These are phyloP conservation scores for Rhamphomyia laevipes DNA, from an alignment of 2,888 invertebrate genomes.

Conservation along the genomic window DNA sequence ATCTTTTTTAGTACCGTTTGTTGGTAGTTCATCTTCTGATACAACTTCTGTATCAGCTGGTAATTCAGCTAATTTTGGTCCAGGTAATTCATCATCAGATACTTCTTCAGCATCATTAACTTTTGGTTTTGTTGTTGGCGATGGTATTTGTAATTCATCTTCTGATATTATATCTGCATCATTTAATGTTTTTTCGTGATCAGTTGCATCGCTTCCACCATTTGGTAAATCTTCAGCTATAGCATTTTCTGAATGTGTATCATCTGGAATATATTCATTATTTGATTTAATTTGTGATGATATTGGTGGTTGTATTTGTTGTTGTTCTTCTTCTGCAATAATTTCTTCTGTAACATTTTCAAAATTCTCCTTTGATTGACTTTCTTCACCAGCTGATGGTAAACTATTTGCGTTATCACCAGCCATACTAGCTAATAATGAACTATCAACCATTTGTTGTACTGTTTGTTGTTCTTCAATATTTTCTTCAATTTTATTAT, in stretches of 20 bases:
- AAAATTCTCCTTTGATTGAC: slow-evolving; percentile 12
- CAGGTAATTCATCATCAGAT: slow-evolving; percentile 64
- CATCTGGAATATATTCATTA: slow-evolving; percentile 20
- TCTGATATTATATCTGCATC: slow-evolving; percentile 79
- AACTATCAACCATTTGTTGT: slow-evolving; percentile 30
- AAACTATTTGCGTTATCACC: slow-evolving; percentile 38
- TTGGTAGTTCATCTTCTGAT: slow-evolving; percentile 70
- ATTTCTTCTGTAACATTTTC: slow-evolving; percentile 18
- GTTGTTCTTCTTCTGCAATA: slow-evolving; percentile 23
- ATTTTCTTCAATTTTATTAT: slow-evolving; percentile 21
- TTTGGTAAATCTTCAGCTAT: slow-evolving; percentile 29
- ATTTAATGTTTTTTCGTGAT: slow-evolving; percentile 10
- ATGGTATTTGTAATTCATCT: slow-evolving; percentile 63
- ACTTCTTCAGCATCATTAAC: slow-evolving; percentile 76
- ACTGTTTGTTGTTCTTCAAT: slow-evolving; percentile 18
- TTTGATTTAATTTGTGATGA: slow-evolving; percentile 26
- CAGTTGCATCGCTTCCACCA: slow-evolving; percentile 29
- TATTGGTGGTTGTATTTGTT: slow-evolving; percentile 19
- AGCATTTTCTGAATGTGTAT: slow-evolving; percentile 30
- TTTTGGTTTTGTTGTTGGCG: slow-evolving; percentile 56
- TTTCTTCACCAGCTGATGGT: slow-evolving; percentile 33
- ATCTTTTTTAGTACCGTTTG: slow-evolving; percentile 44
- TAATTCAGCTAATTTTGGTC: slow-evolving; percentile 56
- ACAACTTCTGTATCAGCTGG: slow-evolving; percentile 66
- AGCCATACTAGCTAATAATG: slow-evolving; percentile 33